Conservation (phyloP, 2,113 vertebrate species). For the Labrus mixtus region DNA sequence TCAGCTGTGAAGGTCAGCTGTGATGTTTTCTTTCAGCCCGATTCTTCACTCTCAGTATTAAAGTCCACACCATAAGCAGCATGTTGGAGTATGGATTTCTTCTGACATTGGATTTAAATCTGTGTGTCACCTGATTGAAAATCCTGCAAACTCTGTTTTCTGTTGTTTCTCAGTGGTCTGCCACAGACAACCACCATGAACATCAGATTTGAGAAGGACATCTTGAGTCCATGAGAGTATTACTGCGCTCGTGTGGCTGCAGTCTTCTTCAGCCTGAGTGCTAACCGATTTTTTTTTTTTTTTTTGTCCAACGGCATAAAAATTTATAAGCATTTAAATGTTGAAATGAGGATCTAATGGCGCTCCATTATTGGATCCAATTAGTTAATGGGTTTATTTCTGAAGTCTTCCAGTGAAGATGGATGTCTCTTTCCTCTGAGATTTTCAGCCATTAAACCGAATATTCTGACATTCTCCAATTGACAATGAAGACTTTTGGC, state of each 20-base stretch:
- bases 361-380: conserved; percentile 74
- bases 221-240: conserved; percentile 16
- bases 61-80: conserved; percentile 5
- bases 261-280: conserved; percentile 18
- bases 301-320: conserved; percentile 43
- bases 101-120: conserved; percentile 11
- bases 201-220: background rate
- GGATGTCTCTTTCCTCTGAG: conserved; percentile 71
- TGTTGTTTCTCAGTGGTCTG: conserved; percentile 8
- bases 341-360: conserved; percentile 68
- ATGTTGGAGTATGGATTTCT: conserved; percentile 7
- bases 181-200: background rate
- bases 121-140: conserved; percentile 1
- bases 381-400: conserved; percentile 81
- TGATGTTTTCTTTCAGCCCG: conserved; percentile 27
- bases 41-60: conserved; percentile 25
- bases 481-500: conserved; percentile 76
- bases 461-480: conserved; percentile 71
- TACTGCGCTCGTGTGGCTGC: conserved; percentile 32
- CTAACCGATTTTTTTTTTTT: conserved; percentile 35
- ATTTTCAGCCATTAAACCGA: conserved; percentile 76
- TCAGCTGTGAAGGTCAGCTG: conserved; percentile 55
- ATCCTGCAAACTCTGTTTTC: conserved; percentile 8
- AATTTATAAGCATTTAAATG: conserved; percentile 67
- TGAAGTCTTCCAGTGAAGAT: conserved; percentile 66